These are phyloP conservation scores for Rhagoletis zephyria DNA, from an alignment of 1,140 invertebrate genomes.

Conservation along the genomic window DNA sequence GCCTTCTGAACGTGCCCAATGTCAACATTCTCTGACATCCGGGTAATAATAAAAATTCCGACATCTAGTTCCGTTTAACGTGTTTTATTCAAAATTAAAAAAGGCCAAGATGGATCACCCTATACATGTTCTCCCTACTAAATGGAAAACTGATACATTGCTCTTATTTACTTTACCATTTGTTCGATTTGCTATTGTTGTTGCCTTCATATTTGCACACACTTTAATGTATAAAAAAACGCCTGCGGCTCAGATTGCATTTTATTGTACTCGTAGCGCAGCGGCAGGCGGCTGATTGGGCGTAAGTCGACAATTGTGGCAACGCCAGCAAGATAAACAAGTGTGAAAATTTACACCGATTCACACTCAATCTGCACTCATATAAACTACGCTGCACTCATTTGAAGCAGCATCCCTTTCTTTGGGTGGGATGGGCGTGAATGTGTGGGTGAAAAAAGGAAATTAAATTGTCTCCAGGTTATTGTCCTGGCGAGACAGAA, in stretches of 20 bases:
- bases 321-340: conserved; percentile 50
- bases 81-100: too few species aligned
- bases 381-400: too few species aligned
- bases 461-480: not conserved
- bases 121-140: too few species aligned
- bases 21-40: too few species aligned
- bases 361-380: not conserved
- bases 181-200: not conserved
- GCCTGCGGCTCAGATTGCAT: conserved; percentile 29
- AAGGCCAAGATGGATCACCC: too few species aligned
- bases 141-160: conserved; percentile 42
- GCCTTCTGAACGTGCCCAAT: too few species aligned
- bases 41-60: too few species aligned
- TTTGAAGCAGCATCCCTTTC: not conserved
- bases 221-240: not conserved
- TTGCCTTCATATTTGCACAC: conserved; percentile 5
- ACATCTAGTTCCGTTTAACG: too few species aligned
- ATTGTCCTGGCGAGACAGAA: not conserved
- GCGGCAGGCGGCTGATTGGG: not conserved
- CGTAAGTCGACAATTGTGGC: not conserved
- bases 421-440: not conserved
- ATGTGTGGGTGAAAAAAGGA: not conserved
- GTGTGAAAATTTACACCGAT: conserved; percentile 58
- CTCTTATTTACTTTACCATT: conserved; percentile 41
- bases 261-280: not conserved